Evolutionary conservation across 2,888 invertebrate genomes (phyloP), one percentile per base, ranked within the genome.

Genomic region (Lochmaea capreae): DNA sequence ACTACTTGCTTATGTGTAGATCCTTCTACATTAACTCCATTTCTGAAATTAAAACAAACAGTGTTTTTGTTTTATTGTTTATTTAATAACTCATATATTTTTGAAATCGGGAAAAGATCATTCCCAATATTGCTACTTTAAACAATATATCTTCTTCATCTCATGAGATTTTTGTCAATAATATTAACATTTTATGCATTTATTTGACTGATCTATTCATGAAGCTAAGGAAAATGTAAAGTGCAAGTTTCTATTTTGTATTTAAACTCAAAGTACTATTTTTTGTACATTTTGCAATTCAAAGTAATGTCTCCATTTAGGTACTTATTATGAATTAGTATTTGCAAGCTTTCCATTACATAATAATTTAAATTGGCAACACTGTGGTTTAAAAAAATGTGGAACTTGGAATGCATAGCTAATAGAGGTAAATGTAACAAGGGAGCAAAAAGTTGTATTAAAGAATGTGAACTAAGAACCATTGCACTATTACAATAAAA

Each of bases 1-100:
- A 99, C 99, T 77, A 99, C 99, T 89, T 99, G 98, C 84, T 98
- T 97, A 89, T 99, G 99, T 57, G 99, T 99, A n/a, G 99, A 94
- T 66, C 99, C 99, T 90, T 99, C 99, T 14, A 99, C 99, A 89
- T 96, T 98, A 77, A 96, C 95, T 80, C 95, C 95, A 91, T 99
- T 99, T 79, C 99, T 98, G 90, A n/a, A 92, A 91, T 33, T 33
- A 8, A 33, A 33, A 8, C 33, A 33, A 33, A 8, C 8, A 22
- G 2, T 3, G 22, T 22, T 22, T 22, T 22, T 22, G 3, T 22
- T 22, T 22, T 22, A 22, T 22, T 22, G 22, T 22, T 22, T 22
- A 22, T 3, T 22, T 3, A 22, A 22, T 22, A 33, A 33, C 6
- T 33, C 33, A 33, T 22, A 22, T 22, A 22, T 3, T 22, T 22